Conservation (phyloP, 2,113 vertebrate species). For the Archocentrus centrarchus region DNA sequence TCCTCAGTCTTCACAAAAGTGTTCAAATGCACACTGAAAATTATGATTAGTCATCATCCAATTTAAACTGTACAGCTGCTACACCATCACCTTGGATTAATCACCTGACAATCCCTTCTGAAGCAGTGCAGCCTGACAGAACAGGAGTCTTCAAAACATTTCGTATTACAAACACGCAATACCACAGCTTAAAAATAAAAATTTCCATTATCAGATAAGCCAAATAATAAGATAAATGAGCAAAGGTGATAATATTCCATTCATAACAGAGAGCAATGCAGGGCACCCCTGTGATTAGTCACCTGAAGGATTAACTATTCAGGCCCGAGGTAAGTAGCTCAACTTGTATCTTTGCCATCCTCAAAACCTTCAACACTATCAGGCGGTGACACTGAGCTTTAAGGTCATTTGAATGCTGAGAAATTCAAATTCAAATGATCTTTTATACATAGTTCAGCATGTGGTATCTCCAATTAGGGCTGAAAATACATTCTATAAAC, state of each 20-base stretch:
- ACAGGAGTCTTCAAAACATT: not conserved
- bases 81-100: conserved; percentile 34
- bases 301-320: conserved; percentile 58
- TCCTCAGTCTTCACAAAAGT: not conserved
- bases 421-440: conserved; percentile 3
- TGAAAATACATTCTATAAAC: not conserved
- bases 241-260: not conserved
- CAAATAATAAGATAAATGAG: conserved; percentile 17
- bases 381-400: conserved; percentile 37
- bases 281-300: conserved; percentile 37
- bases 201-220: not conserved
- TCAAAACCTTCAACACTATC: conserved; percentile 37
- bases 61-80: conserved; percentile 29
- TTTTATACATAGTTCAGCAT: not conserved
- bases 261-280: conserved; percentile 22
- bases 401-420: not conserved
- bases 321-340: conserved; percentile 62
- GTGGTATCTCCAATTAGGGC: not conserved
- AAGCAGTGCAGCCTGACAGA: not conserved
- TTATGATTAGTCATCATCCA: not conserved
- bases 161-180: not conserved
- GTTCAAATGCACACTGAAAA: not conserved
- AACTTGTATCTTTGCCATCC: conserved; percentile 55
- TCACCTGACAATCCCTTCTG: conserved; percentile 16
- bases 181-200: conserved; percentile 1